Evolutionary conservation across 2,888 invertebrate species (phyloP).

Genomic region (Ceramica pisi): DNA sequence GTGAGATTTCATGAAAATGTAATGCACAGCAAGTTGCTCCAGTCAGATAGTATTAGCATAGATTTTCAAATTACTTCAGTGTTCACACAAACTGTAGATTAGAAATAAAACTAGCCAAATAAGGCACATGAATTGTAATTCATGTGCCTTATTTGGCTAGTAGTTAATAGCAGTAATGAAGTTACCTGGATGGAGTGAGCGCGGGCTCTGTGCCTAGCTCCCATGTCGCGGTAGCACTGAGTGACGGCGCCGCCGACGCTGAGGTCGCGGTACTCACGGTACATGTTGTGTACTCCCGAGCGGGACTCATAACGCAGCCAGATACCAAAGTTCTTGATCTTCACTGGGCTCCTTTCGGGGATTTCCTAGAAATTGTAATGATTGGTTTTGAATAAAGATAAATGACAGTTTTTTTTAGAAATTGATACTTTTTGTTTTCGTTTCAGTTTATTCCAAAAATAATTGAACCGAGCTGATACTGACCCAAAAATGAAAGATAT

Average conservation of each 20-base stretch:
- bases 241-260: conserved; percentile 99
- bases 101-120: background rate
- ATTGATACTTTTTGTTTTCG: too few species aligned
- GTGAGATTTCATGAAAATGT: too few species aligned
- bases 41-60: too few species aligned
- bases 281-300: conserved; percentile 99
- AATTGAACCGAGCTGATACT: too few species aligned
- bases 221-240: conserved; percentile 99
- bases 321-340: conserved; percentile 99
- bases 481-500: too few species aligned
- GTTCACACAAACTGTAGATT: too few species aligned
- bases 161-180: background rate
- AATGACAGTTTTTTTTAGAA: background rate
- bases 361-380: conserved; percentile 90
- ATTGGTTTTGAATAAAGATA: background rate
- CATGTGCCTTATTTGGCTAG: too few species aligned
- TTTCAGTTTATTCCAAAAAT: too few species aligned
- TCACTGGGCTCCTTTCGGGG: conserved; percentile 97
- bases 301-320: conserved; percentile 99
- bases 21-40: too few species aligned
- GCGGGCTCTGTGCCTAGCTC: conserved; percentile 99
- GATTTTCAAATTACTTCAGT: too few species aligned
- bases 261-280: conserved; percentile 99
- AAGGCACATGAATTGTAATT: background rate
- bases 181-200: conserved; percentile 97